Percentiles rank a stretch among this genome's conserved stretches.
Evolutionary conservation across 2,888 invertebrate genomes (phyloP).

Genomic region (Slavum lentiscoides): DNA sequence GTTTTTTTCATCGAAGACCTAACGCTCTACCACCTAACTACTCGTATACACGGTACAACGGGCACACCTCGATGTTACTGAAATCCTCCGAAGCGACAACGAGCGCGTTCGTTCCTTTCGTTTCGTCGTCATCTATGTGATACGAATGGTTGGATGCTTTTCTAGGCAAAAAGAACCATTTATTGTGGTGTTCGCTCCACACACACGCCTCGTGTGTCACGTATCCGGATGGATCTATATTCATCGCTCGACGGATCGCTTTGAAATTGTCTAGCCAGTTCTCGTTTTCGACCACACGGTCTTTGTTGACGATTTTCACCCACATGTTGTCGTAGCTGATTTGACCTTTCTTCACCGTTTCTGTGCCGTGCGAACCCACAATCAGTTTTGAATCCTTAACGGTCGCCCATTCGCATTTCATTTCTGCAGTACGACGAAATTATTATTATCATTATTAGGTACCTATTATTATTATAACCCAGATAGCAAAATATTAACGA

Average conservation of each 20-base stretch:
- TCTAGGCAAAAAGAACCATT: constrained; percentile 93
- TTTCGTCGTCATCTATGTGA: constrained; percentile 93
- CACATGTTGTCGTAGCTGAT: constrained; percentile 73
- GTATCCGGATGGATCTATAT: constrained; percentile 89
- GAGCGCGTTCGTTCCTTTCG: constrained; percentile 83
- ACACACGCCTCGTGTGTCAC: constrained; percentile 94
- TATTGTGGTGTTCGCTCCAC: constrained; percentile 81
- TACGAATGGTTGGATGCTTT: constrained; percentile 83
- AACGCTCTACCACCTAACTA: too few species aligned
- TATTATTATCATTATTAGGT: neutral
- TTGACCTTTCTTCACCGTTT: constrained; percentile 68
- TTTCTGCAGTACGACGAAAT: constrained; percentile 64
- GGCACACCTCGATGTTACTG: constrained; percentile 66
- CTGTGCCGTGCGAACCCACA: constrained; percentile 94
- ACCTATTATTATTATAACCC: too few species aligned
- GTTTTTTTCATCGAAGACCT: too few species aligned
- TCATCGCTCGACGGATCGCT: constrained; percentile 72
- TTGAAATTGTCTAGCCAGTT: constrained; percentile 73
- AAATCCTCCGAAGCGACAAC: constrained; percentile 80
- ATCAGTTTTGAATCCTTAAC: constrained; percentile 85
- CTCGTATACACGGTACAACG: too few species aligned
- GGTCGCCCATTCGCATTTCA: constrained; percentile 96
- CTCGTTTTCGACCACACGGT: constrained; percentile 74
- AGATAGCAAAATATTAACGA: too few species aligned
- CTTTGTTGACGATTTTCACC: constrained; percentile 79